Base-by-base conservation (phyloP, 2,888 invertebrate genomes). In the Acrobasis consociella region DNA sequence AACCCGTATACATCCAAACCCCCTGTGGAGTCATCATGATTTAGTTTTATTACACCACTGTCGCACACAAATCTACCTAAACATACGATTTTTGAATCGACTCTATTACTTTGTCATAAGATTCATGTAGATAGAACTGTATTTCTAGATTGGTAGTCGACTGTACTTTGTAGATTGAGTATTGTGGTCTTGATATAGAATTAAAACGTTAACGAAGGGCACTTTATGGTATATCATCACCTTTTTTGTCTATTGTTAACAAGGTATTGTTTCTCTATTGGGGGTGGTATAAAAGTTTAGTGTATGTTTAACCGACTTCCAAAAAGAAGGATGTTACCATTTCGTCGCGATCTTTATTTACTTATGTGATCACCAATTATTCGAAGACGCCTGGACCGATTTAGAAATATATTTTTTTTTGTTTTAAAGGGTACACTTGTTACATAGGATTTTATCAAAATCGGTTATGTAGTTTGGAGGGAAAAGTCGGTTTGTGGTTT, bases 21-120 rank as follows among this genome's bases (percentile, higher is more conserved):
- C 31, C 73, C 73, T 55, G 73, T 62, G 62, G 73, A 9, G 72
- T 17, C 66, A 60, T 62, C 67, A 72, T 71, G 69, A 69, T 74
- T 67, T 69, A 67, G 49, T 67, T 66, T 51, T 51, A 51, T 60
- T 59, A 59, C n/a, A 46, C 46, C 13, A 46, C 13, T 13, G 13
- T 11, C n/a, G 13, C 46, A 46, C 46, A 7, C 46, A 46, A 46
- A 46, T 46, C 46, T 46, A n/a, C 46, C 11, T 11, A 11, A 7
- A 9, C 9, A 42, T 42, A 2, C 11, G 5, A 46, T 13, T 31
- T 31, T 22, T 8, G 37, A n/a, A 38, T 39, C 16, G 39, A n/a
- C 22, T 16, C 7, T 56, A 42, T 56, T 17, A 13, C 9, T 56
- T 2, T 42, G 7, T 7, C 11, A 39, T 42, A 38, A 17, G 1